A percentile compares a stretch with the other conserved stretches of the same genome.
Conservation (phyloP, 2,797 vertebrate genomes). For the Urosaurus nigricauda region DNA sequence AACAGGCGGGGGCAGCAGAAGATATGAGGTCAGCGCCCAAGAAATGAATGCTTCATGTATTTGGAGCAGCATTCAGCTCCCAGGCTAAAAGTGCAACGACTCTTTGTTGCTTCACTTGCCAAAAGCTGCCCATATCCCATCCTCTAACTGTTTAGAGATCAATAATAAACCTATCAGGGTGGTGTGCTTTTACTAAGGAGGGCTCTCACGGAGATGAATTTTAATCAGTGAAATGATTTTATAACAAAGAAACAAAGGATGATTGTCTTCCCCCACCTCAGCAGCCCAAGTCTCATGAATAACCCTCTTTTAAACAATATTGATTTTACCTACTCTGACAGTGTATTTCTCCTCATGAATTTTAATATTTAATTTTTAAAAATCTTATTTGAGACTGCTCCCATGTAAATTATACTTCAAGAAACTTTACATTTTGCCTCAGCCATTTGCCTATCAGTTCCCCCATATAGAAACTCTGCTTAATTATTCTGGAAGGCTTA, state of each 20-base stretch:
- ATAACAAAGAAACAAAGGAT: constrained; percentile 73
- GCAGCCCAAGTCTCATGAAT: constrained; percentile 19
- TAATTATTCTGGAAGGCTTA: constrained; percentile 57
- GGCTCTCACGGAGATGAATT: constrained; percentile 59
- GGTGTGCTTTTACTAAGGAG: neutral
- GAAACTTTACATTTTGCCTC: constrained; percentile 33
- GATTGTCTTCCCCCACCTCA: constrained; percentile 29
- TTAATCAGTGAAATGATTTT: constrained; percentile 72
- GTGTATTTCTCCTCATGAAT: constrained; percentile 52
- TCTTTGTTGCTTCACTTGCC: constrained; percentile 3
- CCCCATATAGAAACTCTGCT: constrained; percentile 55
- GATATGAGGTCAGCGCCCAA: constrained; percentile 12
- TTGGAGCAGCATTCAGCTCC: constrained; percentile 53
- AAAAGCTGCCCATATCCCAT: constrained; percentile 9
- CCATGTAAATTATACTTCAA: constrained; percentile 9
- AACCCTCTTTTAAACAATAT: constrained; percentile 58
- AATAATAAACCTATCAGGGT: constrained; percentile 48
- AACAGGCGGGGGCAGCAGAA: constrained; percentile 58
- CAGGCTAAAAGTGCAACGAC: constrained; percentile 48
- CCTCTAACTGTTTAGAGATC: constrained; percentile 54
- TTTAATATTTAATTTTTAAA: constrained; percentile 54
- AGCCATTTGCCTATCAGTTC: constrained; percentile 38
- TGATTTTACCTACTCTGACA: constrained; percentile 42
- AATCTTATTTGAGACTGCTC: constrained; percentile 30
- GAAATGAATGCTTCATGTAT: constrained; percentile 68